These are phyloP conservation scores for Taeniopygia guttata DNA, from an alignment of 2,797 vertebrate genomes.

Conservation along the genomic window DNA sequence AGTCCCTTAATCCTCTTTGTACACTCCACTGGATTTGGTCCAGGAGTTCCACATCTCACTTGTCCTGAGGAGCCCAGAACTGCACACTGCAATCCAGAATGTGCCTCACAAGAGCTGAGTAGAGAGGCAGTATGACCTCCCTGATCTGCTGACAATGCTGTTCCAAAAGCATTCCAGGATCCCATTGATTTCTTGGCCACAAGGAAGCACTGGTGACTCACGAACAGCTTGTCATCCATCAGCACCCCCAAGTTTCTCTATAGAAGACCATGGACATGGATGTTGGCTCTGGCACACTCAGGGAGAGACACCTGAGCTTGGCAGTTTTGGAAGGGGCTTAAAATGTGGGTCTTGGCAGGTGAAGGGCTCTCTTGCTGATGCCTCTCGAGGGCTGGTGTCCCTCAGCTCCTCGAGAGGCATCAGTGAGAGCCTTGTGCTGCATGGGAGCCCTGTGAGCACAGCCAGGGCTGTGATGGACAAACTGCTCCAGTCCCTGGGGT, in stretches of 20 bases:
- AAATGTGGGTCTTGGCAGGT: background rate
- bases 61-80: background rate
- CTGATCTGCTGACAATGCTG: background rate
- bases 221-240: background rate
- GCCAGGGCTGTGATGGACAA: background rate
- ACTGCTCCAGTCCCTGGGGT: background rate
- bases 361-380: too few relatives aligned
- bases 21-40: background rate
- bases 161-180: fast-evolving
- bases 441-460: background rate
- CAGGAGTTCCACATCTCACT: background rate
- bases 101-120: background rate
- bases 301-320: background rate
- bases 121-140: background rate
- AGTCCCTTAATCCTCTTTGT: background rate
- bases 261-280: fast-evolving
- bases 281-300: too few relatives aligned
- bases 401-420: fast-evolving
- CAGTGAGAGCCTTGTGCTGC: fast-evolving
- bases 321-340: background rate
- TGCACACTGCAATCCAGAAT: background rate
- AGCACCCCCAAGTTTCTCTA: background rate
- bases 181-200: background rate
- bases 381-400: background rate
- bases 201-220: background rate